These are phyloP conservation scores for Cavia aperea DNA, from an alignment of 2,113 vertebrate genomes.

Conservation along the genomic window DNA sequence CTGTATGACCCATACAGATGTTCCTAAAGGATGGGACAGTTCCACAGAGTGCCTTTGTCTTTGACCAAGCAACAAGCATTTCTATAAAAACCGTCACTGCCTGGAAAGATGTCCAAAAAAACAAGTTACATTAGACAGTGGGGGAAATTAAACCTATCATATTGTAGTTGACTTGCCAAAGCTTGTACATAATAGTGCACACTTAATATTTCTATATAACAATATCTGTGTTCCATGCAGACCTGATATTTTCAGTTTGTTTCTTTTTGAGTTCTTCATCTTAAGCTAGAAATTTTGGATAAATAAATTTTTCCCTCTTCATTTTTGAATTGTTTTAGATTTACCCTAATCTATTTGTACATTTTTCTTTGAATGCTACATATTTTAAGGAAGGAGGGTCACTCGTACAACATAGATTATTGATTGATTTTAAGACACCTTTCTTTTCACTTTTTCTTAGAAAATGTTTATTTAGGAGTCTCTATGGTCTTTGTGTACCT, in stretches of 20 bases:
- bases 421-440: neutral
- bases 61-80: neutral
- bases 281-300: neutral
- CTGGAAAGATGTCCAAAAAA: neutral
- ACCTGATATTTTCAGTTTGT: neutral
- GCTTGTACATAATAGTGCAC: neutral
- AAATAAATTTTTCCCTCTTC: slow-evolving; percentile 13
- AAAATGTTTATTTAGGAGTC: slow-evolving; percentile 38
- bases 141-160: neutral
- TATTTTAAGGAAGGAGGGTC: neutral
- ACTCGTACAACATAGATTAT: neutral
- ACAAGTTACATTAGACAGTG: neutral
- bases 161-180: neutral
- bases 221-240: neutral
- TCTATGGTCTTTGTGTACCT: slow-evolving; percentile 33
- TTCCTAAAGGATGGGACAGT: accelerated
- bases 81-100: neutral
- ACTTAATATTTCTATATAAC: slow-evolving; percentile 32
- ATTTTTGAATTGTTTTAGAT: slow-evolving; percentile 29
- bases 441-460: neutral
- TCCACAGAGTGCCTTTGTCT: neutral
- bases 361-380: neutral
- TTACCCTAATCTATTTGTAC: neutral
- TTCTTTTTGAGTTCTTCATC: neutral
- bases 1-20: neutral